Evolutionary conservation across 1,140 invertebrate genomes (phyloP).

Genomic region (Oryctes rhinoceros): DNA sequence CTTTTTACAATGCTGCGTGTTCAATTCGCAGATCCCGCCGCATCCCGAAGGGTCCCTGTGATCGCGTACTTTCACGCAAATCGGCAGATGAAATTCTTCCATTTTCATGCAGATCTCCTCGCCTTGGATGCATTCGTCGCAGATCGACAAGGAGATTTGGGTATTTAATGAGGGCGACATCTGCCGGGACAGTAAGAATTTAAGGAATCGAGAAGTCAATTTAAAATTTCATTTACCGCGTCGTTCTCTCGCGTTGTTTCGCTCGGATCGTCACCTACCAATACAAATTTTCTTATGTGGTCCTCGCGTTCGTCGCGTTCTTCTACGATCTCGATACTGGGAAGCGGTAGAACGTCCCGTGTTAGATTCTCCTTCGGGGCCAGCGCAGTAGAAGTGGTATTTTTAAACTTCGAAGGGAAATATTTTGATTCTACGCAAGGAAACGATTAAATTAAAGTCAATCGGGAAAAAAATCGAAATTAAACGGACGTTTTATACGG

Average conservation of each 20-base stretch:
- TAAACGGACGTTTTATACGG: neutral
- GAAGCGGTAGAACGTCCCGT: neutral
- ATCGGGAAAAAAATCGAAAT: neutral
- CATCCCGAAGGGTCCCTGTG: slow-evolving; percentile 75
- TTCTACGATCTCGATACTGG: neutral
- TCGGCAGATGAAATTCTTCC: slow-evolving; percentile 59
- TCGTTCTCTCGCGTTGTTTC: neutral
- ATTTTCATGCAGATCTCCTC: slow-evolving; percentile 56
- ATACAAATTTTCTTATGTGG: neutral
- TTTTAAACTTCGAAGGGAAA: neutral
- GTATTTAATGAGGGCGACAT: neutral
- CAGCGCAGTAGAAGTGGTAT: too few relatives aligned
- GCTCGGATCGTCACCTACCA: neutral
- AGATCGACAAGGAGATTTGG: neutral
- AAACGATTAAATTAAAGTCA: neutral
- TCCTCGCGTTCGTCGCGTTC: neutral
- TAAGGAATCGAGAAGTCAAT: neutral
- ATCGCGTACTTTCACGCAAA: slow-evolving; percentile 69
- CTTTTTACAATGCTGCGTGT: slow-evolving; percentile 75
- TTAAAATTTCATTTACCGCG: too few relatives aligned
- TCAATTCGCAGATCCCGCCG: slow-evolving; percentile 74
- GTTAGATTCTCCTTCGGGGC: neutral
- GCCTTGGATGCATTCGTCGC: slow-evolving; percentile 9
- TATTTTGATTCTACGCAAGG: neutral
- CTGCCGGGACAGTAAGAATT: neutral